Base-by-base conservation (phyloP, 1,140 invertebrate species). In the Zophobas atratus region DNA sequence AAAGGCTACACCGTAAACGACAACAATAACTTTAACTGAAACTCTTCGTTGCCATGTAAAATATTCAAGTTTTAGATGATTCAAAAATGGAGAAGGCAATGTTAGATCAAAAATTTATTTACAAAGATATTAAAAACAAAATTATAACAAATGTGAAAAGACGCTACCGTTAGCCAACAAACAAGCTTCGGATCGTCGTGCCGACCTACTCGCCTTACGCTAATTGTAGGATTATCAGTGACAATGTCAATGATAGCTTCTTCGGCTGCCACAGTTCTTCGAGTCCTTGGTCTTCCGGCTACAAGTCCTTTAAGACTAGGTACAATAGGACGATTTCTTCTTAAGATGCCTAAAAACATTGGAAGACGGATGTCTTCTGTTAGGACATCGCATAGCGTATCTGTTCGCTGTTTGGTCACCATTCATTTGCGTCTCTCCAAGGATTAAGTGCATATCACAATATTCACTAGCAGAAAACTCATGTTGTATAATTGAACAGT, bases 311-410 rank as follows among this genome's bases (percentile, higher is more conserved):
- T 46, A 3, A 4, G 43, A 46, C 3, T 46, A 46, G 43, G 43
- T 46, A 46, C 43, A 4, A 38, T 84, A 77, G 35, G 38, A 57
- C n/a, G 46, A 49, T 34, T 53, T 35, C 8, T 6, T 71, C 39
- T 34, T 36, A 53, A 56, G 49, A 33, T 55, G 51, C 8, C 49
- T 75, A 36, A 78, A 80, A 49, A 81, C 81, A 8, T 79, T 60
- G 35, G 80, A 49, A 80, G 81, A 84, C 57, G 81, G 80, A 67
- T 75, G 39, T 38, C 80, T 80, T 56, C 43, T 46, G 43, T 8
- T 8, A 46, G 43, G 43, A 46, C 8, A 46, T 46, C 43, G 3
- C 3, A 8, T 8, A 3, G 43, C 43, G 8, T 46, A 46, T 3
- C 3, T 46, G 3, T 8, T 46, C 8, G 43, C 43, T 8, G 43